Evolutionary conservation across 2,113 vertebrate genomes (phyloP), one percentile per base, ranked within the genome.

Genomic region (Cryptomyrus ogoouensis): DNA sequence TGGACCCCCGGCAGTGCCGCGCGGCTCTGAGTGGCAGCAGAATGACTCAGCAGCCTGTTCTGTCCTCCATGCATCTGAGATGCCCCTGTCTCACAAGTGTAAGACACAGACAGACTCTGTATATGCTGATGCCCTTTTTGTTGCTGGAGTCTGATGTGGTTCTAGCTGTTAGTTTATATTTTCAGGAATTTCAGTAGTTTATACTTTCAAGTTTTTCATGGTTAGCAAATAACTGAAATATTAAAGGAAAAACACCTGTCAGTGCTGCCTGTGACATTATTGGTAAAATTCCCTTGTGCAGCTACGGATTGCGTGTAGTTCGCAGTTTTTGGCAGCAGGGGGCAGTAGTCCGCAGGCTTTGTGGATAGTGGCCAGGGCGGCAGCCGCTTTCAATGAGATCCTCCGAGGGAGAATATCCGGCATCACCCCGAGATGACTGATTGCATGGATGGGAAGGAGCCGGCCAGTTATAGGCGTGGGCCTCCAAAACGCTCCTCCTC

Each of bases 1-100:
- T 31, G 44, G 90, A 70, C 8, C 17, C 53, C 24, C 56, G 47
- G 52, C 85, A 3, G 7, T 21, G 15, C 31, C 0, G 27, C 49
- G 17, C 24, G 83, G 17, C 58, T 88, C 21, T 88, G 35, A 86
- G 31, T 62, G 50, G 42, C 91, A 88, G 85, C 70, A 87, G 87
- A 83, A 89, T 93, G 93, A 93, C 90, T 92, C 92, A 92, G 91
- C 74, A 84, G 19, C 31, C 47, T 46, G 35, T n/a, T 74, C 13
- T 17, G 2, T 10, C 31, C 53, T 66, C 86, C 92, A 91, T 87
- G n/a, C 70, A 42, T 85, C 88, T 90, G 88, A 84, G 52, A 84
- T 83, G 44, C 35, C 42, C 19, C 66, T 31, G 24, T 83, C 46
- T 62, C 88, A 31, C 44, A 89, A 77, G 88, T 35, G 1, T 15